A percentile compares a stretch with the other conserved stretches of the same genome.
Evolutionary conservation across 1,140 invertebrate species (phyloP).

Genomic region (Lucilia sericata): DNA sequence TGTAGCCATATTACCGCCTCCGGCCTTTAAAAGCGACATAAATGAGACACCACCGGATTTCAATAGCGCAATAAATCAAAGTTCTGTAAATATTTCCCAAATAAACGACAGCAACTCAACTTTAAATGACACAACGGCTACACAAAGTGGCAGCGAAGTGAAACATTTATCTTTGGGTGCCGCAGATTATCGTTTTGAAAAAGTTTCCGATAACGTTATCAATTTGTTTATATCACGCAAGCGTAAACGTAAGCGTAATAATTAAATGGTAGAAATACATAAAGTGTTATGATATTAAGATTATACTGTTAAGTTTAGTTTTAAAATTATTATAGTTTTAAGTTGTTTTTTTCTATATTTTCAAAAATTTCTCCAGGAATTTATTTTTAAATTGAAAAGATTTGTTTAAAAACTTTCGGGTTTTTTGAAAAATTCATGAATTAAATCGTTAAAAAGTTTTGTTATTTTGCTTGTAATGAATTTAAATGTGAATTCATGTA

Average conservation of each 20-base stretch:
- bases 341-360: too few species aligned
- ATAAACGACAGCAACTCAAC: not conserved
- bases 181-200: conserved; percentile 61
- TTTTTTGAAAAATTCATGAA: too few species aligned
- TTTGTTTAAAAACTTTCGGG: too few species aligned
- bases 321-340: too few species aligned
- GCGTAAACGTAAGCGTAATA: conserved; percentile 46
- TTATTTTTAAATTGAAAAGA: too few species aligned
- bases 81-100: not conserved
- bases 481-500: too few species aligned
- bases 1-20: not conserved
- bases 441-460: too few species aligned
- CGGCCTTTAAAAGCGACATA: not conserved
- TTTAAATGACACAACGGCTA: not conserved
- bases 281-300: too few species aligned
- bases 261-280: not conserved
- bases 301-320: too few species aligned
- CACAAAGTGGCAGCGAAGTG: conserved; percentile 42
- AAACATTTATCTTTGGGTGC: conserved; percentile 61
- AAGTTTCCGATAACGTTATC: conserved; percentile 48
- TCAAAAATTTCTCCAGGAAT: too few species aligned
- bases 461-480: too few species aligned
- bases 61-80: conserved; percentile 28
- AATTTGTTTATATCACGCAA: conserved; percentile 50
- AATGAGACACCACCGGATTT: not conserved